Base-by-base conservation (phyloP, 2,113 vertebrate species). In the Spea bombifrons region DNA sequence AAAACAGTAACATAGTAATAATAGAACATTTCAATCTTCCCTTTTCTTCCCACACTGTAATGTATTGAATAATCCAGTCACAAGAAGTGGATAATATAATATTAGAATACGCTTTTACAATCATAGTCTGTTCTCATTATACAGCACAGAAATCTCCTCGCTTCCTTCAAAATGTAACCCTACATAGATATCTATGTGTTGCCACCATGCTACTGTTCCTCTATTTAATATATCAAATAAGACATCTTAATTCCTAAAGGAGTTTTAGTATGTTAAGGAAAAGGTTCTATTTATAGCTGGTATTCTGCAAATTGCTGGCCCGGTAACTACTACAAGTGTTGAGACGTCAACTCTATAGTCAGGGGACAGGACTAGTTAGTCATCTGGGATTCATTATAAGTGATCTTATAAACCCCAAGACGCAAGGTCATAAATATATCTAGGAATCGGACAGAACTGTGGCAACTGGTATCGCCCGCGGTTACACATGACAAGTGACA, bases 301-400 rank as follows among this genome's bases (percentile, higher is more conserved):
- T 44, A 59, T 5, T 16, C 17, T 50, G 17, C 17, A 53, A 52
- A 66, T 9, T 46, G 9, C 17, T 64, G 59, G 48, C 48, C 16
- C 43, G 3, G 72, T 70, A 64, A 75, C 79, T 68, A 80, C 49
- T 12, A 47, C 49, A 80, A 70, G 63, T n/a, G 44, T 13, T 59
- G 4, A 16, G 61, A 4, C 70, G 67, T 47, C 49, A 53, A 30
- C 45, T 13, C 16, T 49, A 17, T 15, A 76, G 4, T 8, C 16
- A 7, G 43, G 53, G 61, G 68, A 55, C 47, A 8, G 17, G 59
- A 75, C 66, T 70, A 80, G 71, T 63, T 68, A 43, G 44, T 44
- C 61, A 71, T 15, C 4, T 55, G 59, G 68, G 52, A 81, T 48
- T 71, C 59, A 66, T 71, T 75, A 66, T 17, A 69, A n/a, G 72